Evolutionary conservation across 2,888 invertebrate species (phyloP), one percentile per base, ranked within the genome.

Genomic region (Synergus umbraculus): DNA sequence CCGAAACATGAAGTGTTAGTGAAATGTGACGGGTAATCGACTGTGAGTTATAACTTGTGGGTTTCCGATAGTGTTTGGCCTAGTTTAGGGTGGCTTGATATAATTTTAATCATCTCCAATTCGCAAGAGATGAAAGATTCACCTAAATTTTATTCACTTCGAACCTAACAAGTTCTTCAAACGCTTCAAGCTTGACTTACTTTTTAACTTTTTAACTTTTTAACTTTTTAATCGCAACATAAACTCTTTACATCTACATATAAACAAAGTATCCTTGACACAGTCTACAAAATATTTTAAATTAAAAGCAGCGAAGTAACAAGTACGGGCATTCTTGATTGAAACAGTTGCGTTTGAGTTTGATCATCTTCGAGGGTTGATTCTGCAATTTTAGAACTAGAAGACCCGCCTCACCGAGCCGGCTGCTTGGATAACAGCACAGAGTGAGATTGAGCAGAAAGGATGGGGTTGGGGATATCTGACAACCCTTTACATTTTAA

Each of bases 401-500:
- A 63, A 60, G 15, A 76, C 22, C 60, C 5, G 60, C 60, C 22
- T 22, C 5, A 73, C 49, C 49, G 37, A 73, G 49, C 49, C n/a
- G n/a, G 54, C 73, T 73, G 73, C 73, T 73, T 73, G 73, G 54
- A 54, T 78, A 60, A 22, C 44, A 58, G 58, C 60, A 29, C 69
- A 60, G 79, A 77, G 63, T 46, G 79, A 79, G 73, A 81, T 80
- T 63, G 78, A 81, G 85, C 73, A 76, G 79, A 78, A 79, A 76
- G 79, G 80, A 77, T 77, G 64, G 76, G 73, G 58, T 81, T 80
- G 76, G 77, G 84, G 80, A 81, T 80, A 82, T 81, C 87, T 88
- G 88, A 87, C 88, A 90, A 89, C 89, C 89, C 89, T 90, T 89
- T 88, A 89, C 88, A 89, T 90, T 90, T 90, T 90, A 90, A 90